A percentile compares a stretch with the other conserved stretches of the same genome.
Conservation (phyloP, 2,797 vertebrate genomes). For the Pogonophryne albipinna region DNA sequence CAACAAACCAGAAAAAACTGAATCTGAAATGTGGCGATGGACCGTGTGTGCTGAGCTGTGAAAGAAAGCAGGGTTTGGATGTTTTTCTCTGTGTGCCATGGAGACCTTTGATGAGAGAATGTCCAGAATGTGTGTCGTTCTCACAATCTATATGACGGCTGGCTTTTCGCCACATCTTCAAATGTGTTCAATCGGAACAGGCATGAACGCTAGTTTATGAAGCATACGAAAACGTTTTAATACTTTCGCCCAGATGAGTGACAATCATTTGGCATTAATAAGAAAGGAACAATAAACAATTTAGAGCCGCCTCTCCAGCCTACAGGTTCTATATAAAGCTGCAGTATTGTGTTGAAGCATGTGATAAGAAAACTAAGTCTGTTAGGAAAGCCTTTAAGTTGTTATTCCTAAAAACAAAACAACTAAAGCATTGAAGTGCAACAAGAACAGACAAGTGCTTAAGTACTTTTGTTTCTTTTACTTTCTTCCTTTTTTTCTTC, state of each 20-base stretch:
- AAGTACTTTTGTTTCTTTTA: constrained; percentile 2
- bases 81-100: not conserved
- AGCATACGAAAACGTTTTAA: not conserved
- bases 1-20: not conserved
- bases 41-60: not conserved
- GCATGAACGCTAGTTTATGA: not conserved
- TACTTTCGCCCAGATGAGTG: not conserved
- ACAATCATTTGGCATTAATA: not conserved
- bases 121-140: too few relatives aligned
- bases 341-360: not conserved
- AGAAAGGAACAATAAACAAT: not conserved
- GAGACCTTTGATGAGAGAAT: not conserved
- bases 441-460: not conserved
- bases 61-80: not conserved
- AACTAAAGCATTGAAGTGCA: constrained; percentile 11
- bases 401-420: not conserved
- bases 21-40: not conserved
- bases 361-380: not conserved
- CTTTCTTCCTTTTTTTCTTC: not conserved
- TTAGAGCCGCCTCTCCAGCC: not conserved
- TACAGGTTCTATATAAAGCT: not conserved
- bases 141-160: not conserved
- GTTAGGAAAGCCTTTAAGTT: not conserved
- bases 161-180: not conserved
- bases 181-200: not conserved